A percentile compares a stretch with the other conserved stretches of the same genome.
Conservation (phyloP, 2,113 vertebrate genomes). For the Cathartes aura region DNA sequence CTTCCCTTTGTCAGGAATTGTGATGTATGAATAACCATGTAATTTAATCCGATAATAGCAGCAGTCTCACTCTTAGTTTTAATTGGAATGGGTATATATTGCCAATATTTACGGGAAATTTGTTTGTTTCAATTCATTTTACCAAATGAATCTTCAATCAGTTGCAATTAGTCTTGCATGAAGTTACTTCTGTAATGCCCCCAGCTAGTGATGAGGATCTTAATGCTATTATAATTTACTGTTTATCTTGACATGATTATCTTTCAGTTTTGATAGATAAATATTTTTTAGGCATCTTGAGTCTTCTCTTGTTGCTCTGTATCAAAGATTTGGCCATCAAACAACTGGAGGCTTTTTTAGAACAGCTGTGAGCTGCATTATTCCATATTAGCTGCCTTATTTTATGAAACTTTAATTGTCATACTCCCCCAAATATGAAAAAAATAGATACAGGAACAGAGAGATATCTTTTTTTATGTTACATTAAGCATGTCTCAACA, state of each 20-base stretch:
- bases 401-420: background rate
- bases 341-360: background rate
- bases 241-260: background rate
- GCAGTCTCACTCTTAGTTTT: background rate
- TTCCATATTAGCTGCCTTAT: background rate
- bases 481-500: background rate
- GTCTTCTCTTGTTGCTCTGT: background rate
- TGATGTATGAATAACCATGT: background rate
- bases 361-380: background rate
- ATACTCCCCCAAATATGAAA: background rate
- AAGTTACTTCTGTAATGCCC: background rate
- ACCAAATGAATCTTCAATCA: background rate
- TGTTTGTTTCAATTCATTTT: background rate
- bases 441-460: background rate
- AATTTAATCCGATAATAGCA: background rate
- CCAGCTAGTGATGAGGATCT: background rate
- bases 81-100: background rate
- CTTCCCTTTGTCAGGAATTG: background rate
- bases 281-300: background rate
- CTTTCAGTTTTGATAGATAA: background rate
- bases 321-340: background rate
- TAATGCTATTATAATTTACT: background rate
- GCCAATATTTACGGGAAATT: background rate
- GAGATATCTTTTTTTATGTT: background rate
- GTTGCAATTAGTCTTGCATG: background rate